Evolutionary conservation across 1,140 invertebrate genomes (phyloP).

Genomic region (Temnothorax curvispinosus): DNA sequence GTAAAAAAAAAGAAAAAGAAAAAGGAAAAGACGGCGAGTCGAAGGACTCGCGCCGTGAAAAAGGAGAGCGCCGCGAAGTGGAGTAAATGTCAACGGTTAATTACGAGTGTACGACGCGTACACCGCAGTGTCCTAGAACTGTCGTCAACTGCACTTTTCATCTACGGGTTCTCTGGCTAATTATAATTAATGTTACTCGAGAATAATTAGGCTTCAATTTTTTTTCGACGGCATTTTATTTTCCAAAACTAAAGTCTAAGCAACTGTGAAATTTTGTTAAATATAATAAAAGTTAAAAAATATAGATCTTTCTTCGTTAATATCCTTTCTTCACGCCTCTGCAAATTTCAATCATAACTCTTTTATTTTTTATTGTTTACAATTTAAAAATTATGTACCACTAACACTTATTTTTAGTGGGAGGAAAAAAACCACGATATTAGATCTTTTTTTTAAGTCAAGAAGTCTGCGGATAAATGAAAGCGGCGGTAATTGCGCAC

Average conservation of each 20-base stretch:
- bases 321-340: neutral
- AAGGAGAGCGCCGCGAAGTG: slow-evolving; percentile 70
- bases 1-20: neutral
- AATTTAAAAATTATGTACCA: neutral
- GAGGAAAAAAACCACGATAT: neutral
- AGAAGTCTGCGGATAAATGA: neutral
- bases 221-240: neutral
- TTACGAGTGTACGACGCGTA: slow-evolving; percentile 57
- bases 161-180: slow-evolving; percentile 44
- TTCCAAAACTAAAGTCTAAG: neutral
- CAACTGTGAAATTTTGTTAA: neutral
- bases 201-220: neutral
- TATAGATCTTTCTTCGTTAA: neutral
- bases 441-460: neutral
- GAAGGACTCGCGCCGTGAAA: slow-evolving; percentile 66
- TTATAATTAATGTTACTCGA: slow-evolving; percentile 63
- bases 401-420: neutral
- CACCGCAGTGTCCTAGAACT: slow-evolving; percentile 37
- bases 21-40: slow-evolving; percentile 39
- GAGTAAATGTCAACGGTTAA: slow-evolving; percentile 78
- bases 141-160: neutral
- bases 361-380: neutral
- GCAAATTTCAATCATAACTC: neutral
- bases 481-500: neutral
- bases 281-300: neutral